Evolutionary conservation across 1,140 invertebrate species (phyloP).

Genomic region (Coenobita brevimanus): DNA sequence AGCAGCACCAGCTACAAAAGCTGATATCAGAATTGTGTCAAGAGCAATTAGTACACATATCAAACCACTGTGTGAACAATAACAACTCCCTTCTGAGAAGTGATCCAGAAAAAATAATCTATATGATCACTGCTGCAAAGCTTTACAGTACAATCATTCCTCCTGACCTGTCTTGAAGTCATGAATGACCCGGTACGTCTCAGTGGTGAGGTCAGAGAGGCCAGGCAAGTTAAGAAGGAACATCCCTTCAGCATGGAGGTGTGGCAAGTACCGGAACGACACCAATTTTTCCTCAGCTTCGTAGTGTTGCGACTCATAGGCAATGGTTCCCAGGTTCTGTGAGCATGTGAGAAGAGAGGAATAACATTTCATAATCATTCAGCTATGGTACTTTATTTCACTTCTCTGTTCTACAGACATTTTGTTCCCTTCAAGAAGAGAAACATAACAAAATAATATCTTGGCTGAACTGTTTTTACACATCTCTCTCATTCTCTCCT

Average conservation of each 20-base stretch:
- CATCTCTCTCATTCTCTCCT: too few species aligned
- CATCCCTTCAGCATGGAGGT: constrained; percentile 66
- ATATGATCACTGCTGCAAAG: too few species aligned
- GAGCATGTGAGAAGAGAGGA: neutral
- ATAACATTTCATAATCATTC: neutral
- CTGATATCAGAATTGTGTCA: too few species aligned
- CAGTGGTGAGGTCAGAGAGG: constrained; percentile 52
- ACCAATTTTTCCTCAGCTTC: constrained; percentile 70
- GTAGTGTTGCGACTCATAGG: constrained; percentile 70
- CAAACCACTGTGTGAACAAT: too few species aligned
- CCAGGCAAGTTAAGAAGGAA: constrained; percentile 61
- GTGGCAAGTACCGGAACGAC: constrained; percentile 68
- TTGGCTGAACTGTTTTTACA: neutral
- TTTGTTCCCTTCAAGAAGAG: too few species aligned
- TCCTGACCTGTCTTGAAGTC: constrained; percentile 70
- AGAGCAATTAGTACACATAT: too few species aligned
- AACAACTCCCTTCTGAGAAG: too few species aligned
- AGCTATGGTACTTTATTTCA: neutral
- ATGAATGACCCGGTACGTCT: constrained; percentile 69
- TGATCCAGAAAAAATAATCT: too few species aligned
- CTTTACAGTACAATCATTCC: too few species aligned
- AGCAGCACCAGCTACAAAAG: too few species aligned
- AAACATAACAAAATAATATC: neutral
- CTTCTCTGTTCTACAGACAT: neutral
- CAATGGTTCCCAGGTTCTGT: constrained; percentile 68